Evolutionary conservation across 2,113 vertebrate genomes (phyloP).

Genomic region (Lamprologus lemairii): DNA sequence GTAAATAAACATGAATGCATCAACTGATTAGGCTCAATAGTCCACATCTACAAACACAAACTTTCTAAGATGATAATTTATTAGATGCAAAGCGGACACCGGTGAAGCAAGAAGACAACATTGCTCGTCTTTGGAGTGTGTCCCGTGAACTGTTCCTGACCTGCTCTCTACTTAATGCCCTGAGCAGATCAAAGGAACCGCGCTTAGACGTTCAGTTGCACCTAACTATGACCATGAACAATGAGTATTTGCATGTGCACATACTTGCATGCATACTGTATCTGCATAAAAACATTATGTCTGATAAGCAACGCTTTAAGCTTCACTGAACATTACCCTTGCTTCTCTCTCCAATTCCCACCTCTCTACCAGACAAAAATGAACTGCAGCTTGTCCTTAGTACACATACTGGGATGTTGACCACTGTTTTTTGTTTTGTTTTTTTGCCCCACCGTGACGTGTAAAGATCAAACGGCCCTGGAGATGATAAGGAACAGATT

Average conservation of each 20-base stretch:
- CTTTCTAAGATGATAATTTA: slow-evolving; percentile 10
- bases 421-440: slow-evolving; percentile 32
- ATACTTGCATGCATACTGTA: background rate
- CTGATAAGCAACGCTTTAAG: background rate
- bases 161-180: slow-evolving; percentile 8
- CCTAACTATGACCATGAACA: background rate
- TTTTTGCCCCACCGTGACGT: slow-evolving; percentile 37
- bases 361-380: background rate
- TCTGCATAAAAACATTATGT: slow-evolving; percentile 21
- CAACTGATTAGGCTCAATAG: slow-evolving; percentile 26
- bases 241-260: slow-evolving; percentile 9
- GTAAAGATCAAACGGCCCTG: slow-evolving; percentile 62
- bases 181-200: slow-evolving; percentile 44
- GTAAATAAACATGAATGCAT: slow-evolving; percentile 39
- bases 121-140: slow-evolving; percentile 40
- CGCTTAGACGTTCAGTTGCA: background rate
- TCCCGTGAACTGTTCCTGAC: slow-evolving; percentile 65
- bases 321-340: slow-evolving; percentile 4
- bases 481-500: slow-evolving; percentile 60
- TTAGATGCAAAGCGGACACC: slow-evolving; percentile 21
- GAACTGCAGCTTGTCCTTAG: background rate
- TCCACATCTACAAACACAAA: slow-evolving; percentile 35
- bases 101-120: slow-evolving; percentile 50
- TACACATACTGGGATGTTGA: slow-evolving; percentile 17
- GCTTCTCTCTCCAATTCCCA: background rate